A percentile compares a stretch with the other conserved stretches of the same genome.
phyloP scores from a whole-genome alignment of 2,888 invertebrate species.

The Andricus quercusramuli region DNA sequence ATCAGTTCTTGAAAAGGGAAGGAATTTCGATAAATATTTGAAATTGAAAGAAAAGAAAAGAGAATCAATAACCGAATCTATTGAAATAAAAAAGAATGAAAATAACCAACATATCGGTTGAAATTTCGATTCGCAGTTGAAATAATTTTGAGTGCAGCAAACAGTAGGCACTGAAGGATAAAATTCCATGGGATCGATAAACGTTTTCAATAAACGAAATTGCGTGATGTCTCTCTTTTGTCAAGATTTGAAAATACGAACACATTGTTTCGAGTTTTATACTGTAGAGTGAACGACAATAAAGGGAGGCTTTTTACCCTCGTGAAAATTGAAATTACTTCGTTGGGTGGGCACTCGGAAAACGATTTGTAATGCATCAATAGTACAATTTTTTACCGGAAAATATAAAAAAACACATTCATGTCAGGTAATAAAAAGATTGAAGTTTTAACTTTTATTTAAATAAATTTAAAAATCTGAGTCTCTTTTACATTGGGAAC shows the following conservation, averaged over 20 bases:
- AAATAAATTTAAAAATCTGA: too few relatives aligned
- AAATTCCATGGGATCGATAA: slow-evolving; percentile 7
- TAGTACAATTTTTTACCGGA: neutral
- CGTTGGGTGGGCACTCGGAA: neutral
- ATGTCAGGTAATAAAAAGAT: neutral
- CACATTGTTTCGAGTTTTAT: slow-evolving; percentile 27
- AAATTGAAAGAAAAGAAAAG: neutral
- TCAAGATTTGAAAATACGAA: slow-evolving; percentile 33
- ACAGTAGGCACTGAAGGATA: neutral
- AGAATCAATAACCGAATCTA: neutral
- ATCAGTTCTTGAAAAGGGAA: neutral
- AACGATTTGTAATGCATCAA: neutral
- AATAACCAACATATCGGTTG: neutral
- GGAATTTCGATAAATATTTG: neutral
- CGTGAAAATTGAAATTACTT: slow-evolving; percentile 18
- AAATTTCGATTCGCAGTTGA: slow-evolving; percentile 17
- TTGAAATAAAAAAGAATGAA: neutral
- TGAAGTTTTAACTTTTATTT: too few relatives aligned
- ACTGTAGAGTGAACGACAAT: slow-evolving; percentile 4
- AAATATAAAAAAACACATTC: neutral
- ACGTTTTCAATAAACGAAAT: slow-evolving; percentile 10
- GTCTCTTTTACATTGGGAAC: too few relatives aligned
- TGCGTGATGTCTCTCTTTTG: slow-evolving; percentile 27
- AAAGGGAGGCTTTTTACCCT: slow-evolving; percentile 6
- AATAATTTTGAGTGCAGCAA: slow-evolving; percentile 12